Evolutionary conservation across 1,140 invertebrate genomes (phyloP).

Genomic region (Rhagoletis pomonella): DNA sequence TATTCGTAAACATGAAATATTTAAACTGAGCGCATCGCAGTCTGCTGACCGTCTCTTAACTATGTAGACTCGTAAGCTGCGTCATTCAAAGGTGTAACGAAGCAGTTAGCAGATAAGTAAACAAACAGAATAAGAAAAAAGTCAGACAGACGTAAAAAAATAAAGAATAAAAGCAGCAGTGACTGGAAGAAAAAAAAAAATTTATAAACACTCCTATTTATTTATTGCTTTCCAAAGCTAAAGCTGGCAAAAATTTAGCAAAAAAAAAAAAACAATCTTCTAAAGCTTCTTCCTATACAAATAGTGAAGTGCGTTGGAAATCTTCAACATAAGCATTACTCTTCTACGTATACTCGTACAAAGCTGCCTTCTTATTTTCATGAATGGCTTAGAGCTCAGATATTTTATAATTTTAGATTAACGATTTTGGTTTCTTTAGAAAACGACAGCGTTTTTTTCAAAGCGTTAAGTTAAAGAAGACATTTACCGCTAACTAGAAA

Average conservation of each 20-base stretch:
- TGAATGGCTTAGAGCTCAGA: too few relatives aligned
- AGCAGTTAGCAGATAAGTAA: slow-evolving; percentile 6
- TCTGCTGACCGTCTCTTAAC: neutral
- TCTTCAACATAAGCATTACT: neutral
- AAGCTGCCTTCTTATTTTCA: too few relatives aligned
- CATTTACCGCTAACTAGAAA: too few relatives aligned
- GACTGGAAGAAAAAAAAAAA: neutral
- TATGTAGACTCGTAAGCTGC: neutral
- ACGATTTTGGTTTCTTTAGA: too few relatives aligned
- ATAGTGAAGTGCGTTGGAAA: neutral
- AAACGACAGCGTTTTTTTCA: too few relatives aligned
- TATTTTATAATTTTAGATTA: too few relatives aligned
- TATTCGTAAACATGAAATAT: neutral
- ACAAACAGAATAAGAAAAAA: neutral
- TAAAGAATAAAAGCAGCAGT: neutral
- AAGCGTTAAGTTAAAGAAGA: too few relatives aligned
- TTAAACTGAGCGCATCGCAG: neutral
- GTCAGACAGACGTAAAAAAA: neutral
- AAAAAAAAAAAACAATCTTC: too few relatives aligned
- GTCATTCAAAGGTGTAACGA: neutral
- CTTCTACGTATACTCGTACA: neutral
- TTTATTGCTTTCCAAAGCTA: neutral
- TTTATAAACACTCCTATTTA: too few relatives aligned
- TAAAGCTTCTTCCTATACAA: too few relatives aligned
- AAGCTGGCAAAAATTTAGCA: too few relatives aligned